Evolutionary conservation across 2,113 vertebrate species (phyloP).

Genomic region (Lathamus discolor): DNA sequence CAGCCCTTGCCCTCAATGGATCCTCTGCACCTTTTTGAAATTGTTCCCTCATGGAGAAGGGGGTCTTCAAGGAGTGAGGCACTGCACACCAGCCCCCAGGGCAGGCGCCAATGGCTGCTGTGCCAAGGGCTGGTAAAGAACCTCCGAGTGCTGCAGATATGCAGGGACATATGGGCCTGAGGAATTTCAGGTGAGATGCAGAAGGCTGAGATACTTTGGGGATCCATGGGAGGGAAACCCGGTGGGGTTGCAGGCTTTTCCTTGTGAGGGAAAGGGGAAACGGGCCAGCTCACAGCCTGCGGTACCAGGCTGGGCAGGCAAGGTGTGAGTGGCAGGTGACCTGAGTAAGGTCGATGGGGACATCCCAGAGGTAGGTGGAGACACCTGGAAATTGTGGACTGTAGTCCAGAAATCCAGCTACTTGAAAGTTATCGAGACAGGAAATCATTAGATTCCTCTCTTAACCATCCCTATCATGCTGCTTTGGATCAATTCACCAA

Average conservation of each 20-base stretch:
- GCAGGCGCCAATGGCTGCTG: fast-evolving
- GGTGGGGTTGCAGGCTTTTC: neutral
- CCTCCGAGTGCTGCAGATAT: neutral
- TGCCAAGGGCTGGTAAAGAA: neutral
- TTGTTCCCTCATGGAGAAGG: fast-evolving
- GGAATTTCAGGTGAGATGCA: neutral
- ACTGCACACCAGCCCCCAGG: neutral
- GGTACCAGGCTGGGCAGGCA: neutral
- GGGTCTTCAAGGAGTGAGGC: neutral
- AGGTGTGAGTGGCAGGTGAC: fast-evolving
- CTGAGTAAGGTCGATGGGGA: neutral
- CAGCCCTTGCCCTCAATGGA: fast-evolving
- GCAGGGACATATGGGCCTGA: fast-evolving
- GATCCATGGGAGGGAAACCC: neutral
- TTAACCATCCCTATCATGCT: neutral
- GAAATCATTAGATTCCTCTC: neutral
- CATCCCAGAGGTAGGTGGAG: neutral
- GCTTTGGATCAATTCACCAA: neutral
- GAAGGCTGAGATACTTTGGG: neutral
- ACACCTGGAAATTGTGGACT: neutral
- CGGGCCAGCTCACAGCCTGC: neutral
- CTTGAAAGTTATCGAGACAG: neutral
- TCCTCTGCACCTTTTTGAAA: neutral
- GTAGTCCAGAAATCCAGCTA: neutral
- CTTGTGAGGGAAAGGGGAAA: neutral